Conservation (phyloP, 1,140 invertebrate species). For the Calycopis cecrops region DNA sequence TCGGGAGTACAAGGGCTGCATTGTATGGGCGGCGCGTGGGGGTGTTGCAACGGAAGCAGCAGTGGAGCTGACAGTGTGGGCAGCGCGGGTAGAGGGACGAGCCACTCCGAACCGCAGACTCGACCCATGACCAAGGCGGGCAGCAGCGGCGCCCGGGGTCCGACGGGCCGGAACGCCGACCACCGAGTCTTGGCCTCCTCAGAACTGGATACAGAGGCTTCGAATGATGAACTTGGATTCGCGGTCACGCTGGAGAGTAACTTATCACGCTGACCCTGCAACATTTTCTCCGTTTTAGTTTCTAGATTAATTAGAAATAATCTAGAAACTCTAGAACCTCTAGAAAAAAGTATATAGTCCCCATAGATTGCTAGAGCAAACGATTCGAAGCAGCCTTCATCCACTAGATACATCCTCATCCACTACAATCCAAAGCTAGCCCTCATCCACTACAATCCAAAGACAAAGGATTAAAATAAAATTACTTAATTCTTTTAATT, state of each 20-base stretch:
- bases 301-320: no score
- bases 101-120: constrained; percentile 64
- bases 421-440: no score
- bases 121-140: constrained; percentile 61
- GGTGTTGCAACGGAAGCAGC: constrained; percentile 52
- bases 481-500: no score
- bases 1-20: constrained; percentile 53
- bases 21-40: constrained; percentile 37
- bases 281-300: constrained; percentile 9
- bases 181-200: constrained; percentile 51
- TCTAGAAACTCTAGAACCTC: no score
- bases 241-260: constrained; percentile 23
- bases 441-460: no score
- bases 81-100: constrained; percentile 55
- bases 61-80: constrained; percentile 51
- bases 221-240: constrained; percentile 32
- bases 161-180: constrained; percentile 64
- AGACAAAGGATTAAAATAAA: no score
- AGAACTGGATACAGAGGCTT: constrained; percentile 49
- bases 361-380: no score
- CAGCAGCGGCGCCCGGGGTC: constrained; percentile 48
- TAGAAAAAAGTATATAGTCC: no score
- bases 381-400: no score
- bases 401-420: no score
- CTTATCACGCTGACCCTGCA: constrained; percentile 44